A percentile compares a stretch with the other conserved stretches of the same genome.
Conservation (phyloP, 2,888 invertebrate species). For the Coremacera marginata region DNA sequence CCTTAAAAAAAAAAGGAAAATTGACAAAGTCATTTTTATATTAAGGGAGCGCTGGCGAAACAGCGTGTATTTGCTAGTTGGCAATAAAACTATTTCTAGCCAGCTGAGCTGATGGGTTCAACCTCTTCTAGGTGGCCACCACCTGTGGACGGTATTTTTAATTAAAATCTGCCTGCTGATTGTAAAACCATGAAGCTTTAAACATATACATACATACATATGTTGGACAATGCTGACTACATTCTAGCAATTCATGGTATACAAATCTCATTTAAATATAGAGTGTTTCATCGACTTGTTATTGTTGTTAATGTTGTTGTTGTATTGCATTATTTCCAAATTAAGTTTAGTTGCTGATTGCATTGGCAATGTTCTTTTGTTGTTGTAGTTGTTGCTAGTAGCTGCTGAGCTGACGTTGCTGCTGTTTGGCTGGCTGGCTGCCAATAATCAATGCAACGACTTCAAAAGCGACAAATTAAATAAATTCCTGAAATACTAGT, state of each 20-base stretch:
- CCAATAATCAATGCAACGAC: background rate
- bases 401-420: constrained; percentile 12
- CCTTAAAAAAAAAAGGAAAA: no score
- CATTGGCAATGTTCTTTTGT: background rate
- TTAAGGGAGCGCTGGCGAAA: no score
- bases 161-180: background rate
- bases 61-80: no score
- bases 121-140: background rate
- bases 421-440: constrained; percentile 7
- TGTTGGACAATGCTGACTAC: background rate
- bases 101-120: background rate
- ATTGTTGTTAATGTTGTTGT: background rate
- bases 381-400: background rate
- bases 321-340: background rate
- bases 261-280: no score
- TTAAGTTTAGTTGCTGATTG: constrained; percentile 13
- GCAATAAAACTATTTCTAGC: background rate
- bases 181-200: background rate
- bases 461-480: constrained; percentile 24
- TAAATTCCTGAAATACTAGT: constrained; percentile 14
- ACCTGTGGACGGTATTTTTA: constrained; percentile 4
- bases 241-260: no score
- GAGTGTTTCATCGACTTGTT: background rate
- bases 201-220: no score
- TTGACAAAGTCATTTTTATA: no score